Evolutionary conservation across 2,888 invertebrate species (phyloP).

Genomic region (Plusia festucae): DNA sequence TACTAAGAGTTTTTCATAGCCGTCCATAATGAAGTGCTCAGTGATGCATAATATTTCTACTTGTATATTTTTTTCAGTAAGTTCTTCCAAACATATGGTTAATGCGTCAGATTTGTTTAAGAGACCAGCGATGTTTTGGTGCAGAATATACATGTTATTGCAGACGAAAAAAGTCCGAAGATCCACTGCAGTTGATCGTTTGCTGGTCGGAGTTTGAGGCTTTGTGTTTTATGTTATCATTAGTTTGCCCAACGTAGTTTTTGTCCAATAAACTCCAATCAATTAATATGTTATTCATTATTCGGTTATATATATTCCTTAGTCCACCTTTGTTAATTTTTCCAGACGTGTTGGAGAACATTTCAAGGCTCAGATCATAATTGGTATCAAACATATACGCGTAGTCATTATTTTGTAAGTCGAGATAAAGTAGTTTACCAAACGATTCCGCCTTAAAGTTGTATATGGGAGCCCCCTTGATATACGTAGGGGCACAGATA

Average conservation of each 20-base stretch:
- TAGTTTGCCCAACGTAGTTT: too few species aligned
- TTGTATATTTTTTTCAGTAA: too few species aligned
- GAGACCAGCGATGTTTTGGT: too few species aligned
- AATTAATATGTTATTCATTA: slow-evolving; percentile 12
- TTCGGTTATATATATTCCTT: background rate
- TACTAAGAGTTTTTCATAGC: slow-evolving; percentile 1
- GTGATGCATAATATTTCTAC: slow-evolving; percentile 13
- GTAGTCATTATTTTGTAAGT: background rate
- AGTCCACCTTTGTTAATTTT: background rate
- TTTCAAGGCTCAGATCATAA: background rate
- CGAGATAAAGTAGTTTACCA: background rate
- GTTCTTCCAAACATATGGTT: too few species aligned
- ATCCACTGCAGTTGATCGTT: background rate
- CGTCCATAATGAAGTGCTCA: slow-evolving; percentile 12
- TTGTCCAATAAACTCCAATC: slow-evolving; percentile 10
- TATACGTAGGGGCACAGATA: too few species aligned
- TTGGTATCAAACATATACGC: background rate
- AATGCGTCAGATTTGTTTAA: too few species aligned
- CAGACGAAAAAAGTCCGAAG: slow-evolving; percentile 17
- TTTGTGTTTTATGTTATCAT: background rate
- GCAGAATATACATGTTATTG: slow-evolving; percentile 11
- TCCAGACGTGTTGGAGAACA: background rate
- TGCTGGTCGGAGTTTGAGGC: background rate
- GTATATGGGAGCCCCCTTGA: too few species aligned
- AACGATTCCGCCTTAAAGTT: background rate